Conservation (phyloP, 2,888 invertebrate species). For the Ornithoptera priamus region DNA sequence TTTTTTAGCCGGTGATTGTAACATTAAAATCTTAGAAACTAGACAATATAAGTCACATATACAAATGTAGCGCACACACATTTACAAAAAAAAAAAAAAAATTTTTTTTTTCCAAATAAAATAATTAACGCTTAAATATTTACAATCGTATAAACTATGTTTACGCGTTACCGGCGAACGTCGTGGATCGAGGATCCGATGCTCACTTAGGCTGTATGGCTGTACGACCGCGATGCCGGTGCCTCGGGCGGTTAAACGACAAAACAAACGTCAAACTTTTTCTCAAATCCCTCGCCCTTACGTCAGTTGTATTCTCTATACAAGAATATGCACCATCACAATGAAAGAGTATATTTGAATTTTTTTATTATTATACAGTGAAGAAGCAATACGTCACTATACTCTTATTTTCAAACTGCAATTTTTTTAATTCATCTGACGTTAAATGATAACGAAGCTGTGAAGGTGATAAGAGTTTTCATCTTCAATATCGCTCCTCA, state of each 20-base stretch:
- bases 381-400: too few species aligned
- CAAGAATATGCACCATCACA: too few species aligned
- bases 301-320: too few species aligned
- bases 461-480: too few species aligned
- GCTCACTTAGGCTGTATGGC: conserved; percentile 7
- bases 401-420: too few species aligned
- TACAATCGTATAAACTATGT: conserved; percentile 41
- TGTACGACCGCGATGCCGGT: conserved; percentile 5
- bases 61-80: conserved; percentile 70
- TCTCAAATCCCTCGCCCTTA: too few species aligned
- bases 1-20: conserved; percentile 28
- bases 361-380: too few species aligned
- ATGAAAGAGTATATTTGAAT: too few species aligned
- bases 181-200: conserved; percentile 15
- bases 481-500: too few species aligned
- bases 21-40: conserved; percentile 38
- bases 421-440: too few species aligned
- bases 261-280: conserved; percentile 1
- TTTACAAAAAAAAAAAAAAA: conserved; percentile 50
- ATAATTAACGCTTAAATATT: conserved; percentile 41
- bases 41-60: conserved; percentile 67
- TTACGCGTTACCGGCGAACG: conserved; percentile 35
- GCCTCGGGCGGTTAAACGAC: conserved; percentile 9
- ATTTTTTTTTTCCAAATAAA: conserved; percentile 48
- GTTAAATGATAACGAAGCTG: too few species aligned